These are phyloP conservation scores for Stercorarius parasiticus DNA, from an alignment of 2,113 vertebrate species.

Conservation along the genomic window DNA sequence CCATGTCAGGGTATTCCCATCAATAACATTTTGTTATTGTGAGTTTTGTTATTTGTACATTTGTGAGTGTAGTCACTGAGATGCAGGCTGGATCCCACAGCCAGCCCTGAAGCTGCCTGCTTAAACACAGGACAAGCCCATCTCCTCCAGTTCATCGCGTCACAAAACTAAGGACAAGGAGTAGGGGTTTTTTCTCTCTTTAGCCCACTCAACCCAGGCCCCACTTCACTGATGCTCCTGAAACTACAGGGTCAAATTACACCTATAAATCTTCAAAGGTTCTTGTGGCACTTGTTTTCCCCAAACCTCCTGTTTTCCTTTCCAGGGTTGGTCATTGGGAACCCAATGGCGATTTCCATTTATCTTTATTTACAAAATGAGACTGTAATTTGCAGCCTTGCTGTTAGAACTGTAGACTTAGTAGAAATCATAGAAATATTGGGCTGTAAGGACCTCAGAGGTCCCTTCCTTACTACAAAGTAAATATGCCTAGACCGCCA, in stretches of 20 bases:
- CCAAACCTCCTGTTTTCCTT: not conserved
- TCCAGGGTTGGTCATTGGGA: not conserved
- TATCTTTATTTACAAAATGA: not conserved
- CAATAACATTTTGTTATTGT: not conserved
- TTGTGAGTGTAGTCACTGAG: not conserved
- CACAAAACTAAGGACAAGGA: not conserved
- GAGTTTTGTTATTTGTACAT: not conserved
- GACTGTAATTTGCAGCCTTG: not conserved
- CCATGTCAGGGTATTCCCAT: not conserved
- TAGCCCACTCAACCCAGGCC: not conserved
- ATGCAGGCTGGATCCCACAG: not conserved
- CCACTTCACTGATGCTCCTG: not conserved
- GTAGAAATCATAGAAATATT: not conserved
- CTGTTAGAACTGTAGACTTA: not conserved
- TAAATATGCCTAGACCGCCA: not conserved
- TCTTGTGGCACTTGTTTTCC: not conserved
- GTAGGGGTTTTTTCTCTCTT: not conserved
- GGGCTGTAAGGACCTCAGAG: not conserved
- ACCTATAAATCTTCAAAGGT: not conserved
- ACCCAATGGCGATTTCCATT: not conserved
- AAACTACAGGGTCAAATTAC: not conserved
- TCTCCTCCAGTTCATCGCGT: not conserved
- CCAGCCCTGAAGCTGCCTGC: not conserved
- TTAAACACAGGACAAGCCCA: not conserved
- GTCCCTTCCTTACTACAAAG: not conserved